These are phyloP conservation scores for Haliaeetus leucogaster DNA, from an alignment of 2,113 vertebrate species.

Conservation along the genomic window DNA sequence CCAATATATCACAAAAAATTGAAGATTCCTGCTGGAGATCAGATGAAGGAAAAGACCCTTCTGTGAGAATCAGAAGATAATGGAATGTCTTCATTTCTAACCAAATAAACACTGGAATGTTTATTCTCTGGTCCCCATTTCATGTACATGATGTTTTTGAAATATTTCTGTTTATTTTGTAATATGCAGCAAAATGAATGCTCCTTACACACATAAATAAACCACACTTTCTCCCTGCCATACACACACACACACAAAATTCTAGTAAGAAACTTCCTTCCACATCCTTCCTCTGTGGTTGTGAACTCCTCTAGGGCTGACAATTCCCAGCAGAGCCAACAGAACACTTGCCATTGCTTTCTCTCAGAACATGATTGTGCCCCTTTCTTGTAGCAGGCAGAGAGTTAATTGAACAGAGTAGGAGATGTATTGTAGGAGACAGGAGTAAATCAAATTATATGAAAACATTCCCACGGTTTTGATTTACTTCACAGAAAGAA, in stretches of 20 bases:
- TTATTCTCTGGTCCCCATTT: not conserved
- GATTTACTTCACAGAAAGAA: conserved; percentile 77
- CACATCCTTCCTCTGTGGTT: conserved; percentile 36
- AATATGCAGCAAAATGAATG: not conserved
- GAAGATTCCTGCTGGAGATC: not conserved
- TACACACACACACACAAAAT: not conserved
- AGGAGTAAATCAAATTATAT: conserved; percentile 70
- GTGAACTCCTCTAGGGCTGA: not conserved
- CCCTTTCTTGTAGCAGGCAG: conserved; percentile 52
- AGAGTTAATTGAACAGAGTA: conserved; percentile 61
- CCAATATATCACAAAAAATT: not conserved
- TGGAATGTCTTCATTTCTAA: not conserved
- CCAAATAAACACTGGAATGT: not conserved
- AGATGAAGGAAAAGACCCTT: not conserved
- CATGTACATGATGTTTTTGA: not conserved
- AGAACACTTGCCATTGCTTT: conserved; percentile 38
- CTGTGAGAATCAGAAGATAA: not conserved
- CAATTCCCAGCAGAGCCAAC: not conserved
- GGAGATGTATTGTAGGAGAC: conserved; percentile 68
- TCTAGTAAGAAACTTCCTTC: not conserved
- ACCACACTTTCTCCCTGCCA: not conserved
- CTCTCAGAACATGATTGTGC: not conserved
- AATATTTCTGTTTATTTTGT: conserved; percentile 21
- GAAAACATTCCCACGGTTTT: conserved; percentile 78
- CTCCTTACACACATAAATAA: not conserved